These are phyloP conservation scores for Mesorhabditis belari DNA, from an alignment of 2,888 invertebrate genomes.

Conservation along the genomic window DNA sequence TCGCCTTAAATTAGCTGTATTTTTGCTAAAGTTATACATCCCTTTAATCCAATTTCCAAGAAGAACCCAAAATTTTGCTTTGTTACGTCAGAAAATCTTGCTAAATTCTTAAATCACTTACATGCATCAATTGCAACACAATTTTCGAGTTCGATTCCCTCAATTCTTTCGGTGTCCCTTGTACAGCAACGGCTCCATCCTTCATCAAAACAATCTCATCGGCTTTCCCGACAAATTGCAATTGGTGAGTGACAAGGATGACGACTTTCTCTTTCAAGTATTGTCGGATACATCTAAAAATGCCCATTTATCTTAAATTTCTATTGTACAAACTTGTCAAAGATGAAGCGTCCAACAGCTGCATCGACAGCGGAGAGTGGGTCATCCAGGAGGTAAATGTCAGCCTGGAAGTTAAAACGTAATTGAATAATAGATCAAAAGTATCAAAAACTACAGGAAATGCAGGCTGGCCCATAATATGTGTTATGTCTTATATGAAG, in stretches of 20 bases:
- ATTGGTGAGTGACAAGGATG: constrained; percentile 74
- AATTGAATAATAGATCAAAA: constrained; percentile 58
- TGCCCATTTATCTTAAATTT: constrained; percentile 3
- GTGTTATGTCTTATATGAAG: no score
- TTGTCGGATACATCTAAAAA: constrained; percentile 61
- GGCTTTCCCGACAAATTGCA: constrained; percentile 63
- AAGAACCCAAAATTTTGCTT: no score
- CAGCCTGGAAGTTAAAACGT: constrained; percentile 59
- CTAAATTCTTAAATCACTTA: background rate
- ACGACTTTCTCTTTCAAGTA: constrained; percentile 61
- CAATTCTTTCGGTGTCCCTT: background rate
- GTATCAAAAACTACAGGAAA: constrained; percentile 62
- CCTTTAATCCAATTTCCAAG: background rate
- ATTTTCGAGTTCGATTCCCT: background rate
- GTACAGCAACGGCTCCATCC: constrained; percentile 47
- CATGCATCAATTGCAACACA: background rate
- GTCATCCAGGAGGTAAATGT: constrained; percentile 81
- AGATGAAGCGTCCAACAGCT: constrained; percentile 79
- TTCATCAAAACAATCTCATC: constrained; percentile 56
- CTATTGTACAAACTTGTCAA: constrained; percentile 64
- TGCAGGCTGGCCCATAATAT: no score
- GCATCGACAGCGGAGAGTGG: constrained; percentile 87
- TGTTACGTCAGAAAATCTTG: no score
- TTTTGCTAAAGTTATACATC: no score
- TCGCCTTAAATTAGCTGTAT: no score